Conservation (phyloP, 2,113 vertebrate genomes). For the Tricholaema leucomelas region DNA sequence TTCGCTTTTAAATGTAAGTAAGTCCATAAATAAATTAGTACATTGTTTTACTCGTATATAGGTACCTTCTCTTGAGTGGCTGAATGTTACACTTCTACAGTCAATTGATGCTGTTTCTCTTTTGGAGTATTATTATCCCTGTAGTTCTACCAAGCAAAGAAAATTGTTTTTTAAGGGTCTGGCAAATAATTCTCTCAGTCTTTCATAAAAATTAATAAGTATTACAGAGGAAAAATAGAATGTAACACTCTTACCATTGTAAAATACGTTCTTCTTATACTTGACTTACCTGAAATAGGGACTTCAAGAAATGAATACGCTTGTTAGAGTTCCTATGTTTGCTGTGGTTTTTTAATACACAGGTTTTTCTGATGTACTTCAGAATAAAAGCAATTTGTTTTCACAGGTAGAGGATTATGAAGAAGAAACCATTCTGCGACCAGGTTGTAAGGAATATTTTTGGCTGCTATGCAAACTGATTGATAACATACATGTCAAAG, state of each 20-base stretch:
- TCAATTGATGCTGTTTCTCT: neutral
- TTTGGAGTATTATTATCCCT: neutral
- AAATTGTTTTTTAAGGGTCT: neutral
- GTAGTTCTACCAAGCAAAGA: neutral
- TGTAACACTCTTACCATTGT: neutral
- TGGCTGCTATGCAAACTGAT: constrained; percentile 99
- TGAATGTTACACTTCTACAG: neutral
- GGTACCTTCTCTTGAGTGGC: neutral
- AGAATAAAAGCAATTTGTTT: constrained; percentile 46
- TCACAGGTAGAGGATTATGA: constrained; percentile 94
- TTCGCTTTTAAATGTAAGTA: neutral
- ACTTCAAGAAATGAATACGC: neutral
- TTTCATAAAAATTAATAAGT: neutral
- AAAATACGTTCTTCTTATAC: neutral
- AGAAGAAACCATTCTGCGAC: constrained; percentile 90
- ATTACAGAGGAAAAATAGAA: neutral
- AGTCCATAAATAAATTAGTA: neutral
- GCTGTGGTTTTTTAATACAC: neutral
- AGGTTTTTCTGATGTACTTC: neutral
- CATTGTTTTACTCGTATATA: neutral
- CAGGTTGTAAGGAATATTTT: constrained; percentile 98
- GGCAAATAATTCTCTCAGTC: neutral
- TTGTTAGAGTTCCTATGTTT: neutral
- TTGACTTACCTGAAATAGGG: neutral
- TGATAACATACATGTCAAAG: constrained; percentile 99